Conservation (phyloP, 2,888 invertebrate species). For the Bugula neritina region DNA sequence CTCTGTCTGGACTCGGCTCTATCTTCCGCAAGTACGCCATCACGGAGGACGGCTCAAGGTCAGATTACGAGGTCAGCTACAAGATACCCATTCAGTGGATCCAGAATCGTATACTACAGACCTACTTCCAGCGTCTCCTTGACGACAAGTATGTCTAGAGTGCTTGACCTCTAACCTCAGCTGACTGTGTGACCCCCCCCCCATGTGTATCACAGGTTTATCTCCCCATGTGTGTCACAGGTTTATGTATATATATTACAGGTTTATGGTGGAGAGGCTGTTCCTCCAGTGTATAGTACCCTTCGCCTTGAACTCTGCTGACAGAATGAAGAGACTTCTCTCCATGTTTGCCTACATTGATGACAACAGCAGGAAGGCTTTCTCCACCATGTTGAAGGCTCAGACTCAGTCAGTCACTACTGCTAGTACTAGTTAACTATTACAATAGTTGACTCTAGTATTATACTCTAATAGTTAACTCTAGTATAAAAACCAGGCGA, state of each 20-base stretch:
- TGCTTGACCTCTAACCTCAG: no score
- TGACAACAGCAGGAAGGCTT: slow-evolving; percentile 55
- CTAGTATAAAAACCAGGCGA: background rate
- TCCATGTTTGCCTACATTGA: slow-evolving; percentile 87
- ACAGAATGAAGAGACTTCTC: slow-evolving; percentile 87
- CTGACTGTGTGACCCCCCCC: no score
- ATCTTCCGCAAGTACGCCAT: slow-evolving; percentile 22
- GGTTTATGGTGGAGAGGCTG: slow-evolving; percentile 79
- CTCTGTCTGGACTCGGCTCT: slow-evolving; percentile 80
- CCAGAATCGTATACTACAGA: slow-evolving; percentile 81
- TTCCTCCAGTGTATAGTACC: slow-evolving; percentile 91
- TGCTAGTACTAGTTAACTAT: no score
- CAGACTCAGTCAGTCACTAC: slow-evolving; percentile 19
- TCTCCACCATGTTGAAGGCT: slow-evolving; percentile 25
- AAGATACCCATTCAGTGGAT: slow-evolving; percentile 80
- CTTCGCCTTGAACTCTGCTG: slow-evolving; percentile 75
- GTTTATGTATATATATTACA: slow-evolving; percentile 32
- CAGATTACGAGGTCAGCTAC: slow-evolving; percentile 65
- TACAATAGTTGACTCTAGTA: no score
- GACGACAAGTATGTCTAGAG: slow-evolving; percentile 72
- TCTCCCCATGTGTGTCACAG: background rate
- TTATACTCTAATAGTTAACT: background rate
- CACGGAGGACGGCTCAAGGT: slow-evolving; percentile 17
- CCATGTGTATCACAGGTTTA: background rate
- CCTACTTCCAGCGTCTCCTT: slow-evolving; percentile 72